Evolutionary conservation across 1,140 invertebrate species (phyloP).

Genomic region (Cydia fagiglandana): DNA sequence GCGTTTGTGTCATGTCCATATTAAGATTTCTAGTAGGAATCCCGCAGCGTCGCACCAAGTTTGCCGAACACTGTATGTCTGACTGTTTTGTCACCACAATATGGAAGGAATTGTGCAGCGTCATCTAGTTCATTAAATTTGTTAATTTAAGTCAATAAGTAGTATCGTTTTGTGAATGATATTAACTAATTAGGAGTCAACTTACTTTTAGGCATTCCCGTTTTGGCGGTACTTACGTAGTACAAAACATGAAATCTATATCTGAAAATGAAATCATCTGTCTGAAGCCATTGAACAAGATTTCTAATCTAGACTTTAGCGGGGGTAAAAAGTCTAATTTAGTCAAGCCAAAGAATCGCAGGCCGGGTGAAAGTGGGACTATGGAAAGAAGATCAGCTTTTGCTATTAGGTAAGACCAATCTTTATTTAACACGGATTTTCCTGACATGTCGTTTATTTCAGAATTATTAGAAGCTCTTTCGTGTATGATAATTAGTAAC

Average conservation of each 20-base stretch:
- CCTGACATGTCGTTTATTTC: too few species aligned
- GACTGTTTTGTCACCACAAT: too few species aligned
- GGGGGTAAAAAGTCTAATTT: slow-evolving; percentile 83
- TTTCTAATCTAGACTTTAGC: slow-evolving; percentile 88
- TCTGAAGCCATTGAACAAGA: slow-evolving; percentile 89
- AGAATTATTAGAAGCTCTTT: too few species aligned
- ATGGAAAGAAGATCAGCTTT: slow-evolving; percentile 71
- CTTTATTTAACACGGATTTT: background rate
- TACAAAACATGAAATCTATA: slow-evolving; percentile 96
- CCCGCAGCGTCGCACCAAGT: too few species aligned
- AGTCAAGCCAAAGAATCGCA: slow-evolving; percentile 66
- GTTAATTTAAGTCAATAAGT: too few species aligned
- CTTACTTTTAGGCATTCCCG: slow-evolving; percentile 86
- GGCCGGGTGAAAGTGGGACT: slow-evolving; percentile 64
- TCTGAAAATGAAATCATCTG: slow-evolving; percentile 94
- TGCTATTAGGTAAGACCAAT: slow-evolving; percentile 62
- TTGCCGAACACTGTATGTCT: too few species aligned
- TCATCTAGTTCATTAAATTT: too few species aligned
- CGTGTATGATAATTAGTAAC: too few species aligned
- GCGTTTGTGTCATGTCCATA: too few species aligned
- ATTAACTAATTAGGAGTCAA: background rate
- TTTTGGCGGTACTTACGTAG: slow-evolving; percentile 95
- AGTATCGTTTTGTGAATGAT: background rate
- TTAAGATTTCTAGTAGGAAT: too few species aligned
- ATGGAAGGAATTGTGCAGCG: too few species aligned